phyloP scores from a whole-genome alignment of 1,140 invertebrate species.

The Drepana arcuata region DNA sequence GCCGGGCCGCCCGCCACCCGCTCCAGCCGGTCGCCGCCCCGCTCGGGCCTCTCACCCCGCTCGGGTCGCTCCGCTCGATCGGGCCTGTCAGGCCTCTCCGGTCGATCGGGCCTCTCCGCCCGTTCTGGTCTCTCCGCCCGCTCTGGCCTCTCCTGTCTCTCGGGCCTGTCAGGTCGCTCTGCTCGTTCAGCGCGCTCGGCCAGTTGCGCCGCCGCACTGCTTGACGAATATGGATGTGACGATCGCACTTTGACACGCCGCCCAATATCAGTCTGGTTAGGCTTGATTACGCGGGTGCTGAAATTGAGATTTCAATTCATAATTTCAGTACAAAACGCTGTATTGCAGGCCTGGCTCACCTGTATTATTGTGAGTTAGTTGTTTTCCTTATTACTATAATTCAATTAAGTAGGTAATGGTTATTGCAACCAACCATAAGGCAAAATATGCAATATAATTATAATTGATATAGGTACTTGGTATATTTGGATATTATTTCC shows the following conservation, averaged over 20 bases:
- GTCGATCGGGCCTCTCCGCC: conserved; percentile 26
- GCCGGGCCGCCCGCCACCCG: conserved; percentile 24
- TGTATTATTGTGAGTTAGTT: too few relatives aligned
- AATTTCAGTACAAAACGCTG: too few relatives aligned
- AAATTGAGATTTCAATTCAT: too few relatives aligned
- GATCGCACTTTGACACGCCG: conserved; percentile 83
- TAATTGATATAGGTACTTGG: too few relatives aligned
- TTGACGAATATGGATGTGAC: conserved; percentile 40
- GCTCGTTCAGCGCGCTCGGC: conserved; percentile 23
- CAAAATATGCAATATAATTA: too few relatives aligned
- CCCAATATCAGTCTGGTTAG: conserved; percentile 89
- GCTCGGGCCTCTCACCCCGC: conserved; percentile 20
- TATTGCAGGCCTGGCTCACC: too few relatives aligned
- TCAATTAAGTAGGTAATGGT: too few relatives aligned
- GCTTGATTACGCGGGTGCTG: conserved; percentile 93
- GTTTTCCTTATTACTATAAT: too few relatives aligned
- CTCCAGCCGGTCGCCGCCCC: conserved; percentile 16
- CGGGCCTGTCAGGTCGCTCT: conserved; percentile 23
- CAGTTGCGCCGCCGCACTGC: conserved; percentile 17
- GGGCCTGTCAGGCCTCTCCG: conserved; percentile 25
- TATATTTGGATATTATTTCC: too few relatives aligned
- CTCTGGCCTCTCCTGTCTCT: conserved; percentile 19
- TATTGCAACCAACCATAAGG: too few relatives aligned
- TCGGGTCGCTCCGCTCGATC: conserved; percentile 29
- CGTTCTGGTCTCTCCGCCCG: conserved; percentile 26